Conservation (phyloP, 2,113 vertebrate genomes). For the Lepisosteus osseus region DNA sequence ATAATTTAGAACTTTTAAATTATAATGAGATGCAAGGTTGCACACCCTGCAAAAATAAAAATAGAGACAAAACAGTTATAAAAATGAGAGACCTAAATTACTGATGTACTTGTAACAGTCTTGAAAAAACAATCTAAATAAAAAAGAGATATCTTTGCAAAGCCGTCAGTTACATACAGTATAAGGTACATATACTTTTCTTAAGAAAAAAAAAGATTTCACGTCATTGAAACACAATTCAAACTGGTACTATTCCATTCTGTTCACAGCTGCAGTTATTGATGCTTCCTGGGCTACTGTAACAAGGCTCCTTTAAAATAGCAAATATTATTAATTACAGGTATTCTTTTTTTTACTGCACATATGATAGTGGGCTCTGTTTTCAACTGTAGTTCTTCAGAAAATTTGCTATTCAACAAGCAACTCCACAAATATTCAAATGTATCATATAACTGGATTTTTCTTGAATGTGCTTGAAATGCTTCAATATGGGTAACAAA, state of each 20-base stretch:
- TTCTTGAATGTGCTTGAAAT: constrained; percentile 17
- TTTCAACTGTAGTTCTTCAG: constrained; percentile 14
- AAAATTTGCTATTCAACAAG: constrained; percentile 21
- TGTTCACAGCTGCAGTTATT: too few relatives aligned
- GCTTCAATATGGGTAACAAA: constrained; percentile 2
- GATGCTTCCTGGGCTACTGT: background rate
- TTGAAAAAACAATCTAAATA: too few relatives aligned
- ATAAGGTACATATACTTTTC: too few relatives aligned
- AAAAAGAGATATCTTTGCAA: too few relatives aligned
- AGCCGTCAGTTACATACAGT: too few relatives aligned
- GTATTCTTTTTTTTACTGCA: constrained; percentile 9
- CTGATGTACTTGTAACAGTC: too few relatives aligned
- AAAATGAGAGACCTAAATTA: too few relatives aligned
- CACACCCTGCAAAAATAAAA: constrained; percentile 43
- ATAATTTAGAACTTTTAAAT: constrained; percentile 67
- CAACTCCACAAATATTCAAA: constrained; percentile 22
- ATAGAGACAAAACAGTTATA: background rate
- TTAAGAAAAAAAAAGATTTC: background rate
- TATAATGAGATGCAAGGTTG: constrained; percentile 60
- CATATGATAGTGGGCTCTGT: background rate
- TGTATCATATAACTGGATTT: constrained; percentile 15
- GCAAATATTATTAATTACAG: background rate
- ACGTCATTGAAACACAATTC: background rate
- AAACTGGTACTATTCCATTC: too few relatives aligned
- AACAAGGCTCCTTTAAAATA: constrained; percentile 5